Evolutionary conservation across 2,113 vertebrate genomes (phyloP), one percentile per base, ranked within the genome.

Genomic region (Megaceryle torquata): DNA sequence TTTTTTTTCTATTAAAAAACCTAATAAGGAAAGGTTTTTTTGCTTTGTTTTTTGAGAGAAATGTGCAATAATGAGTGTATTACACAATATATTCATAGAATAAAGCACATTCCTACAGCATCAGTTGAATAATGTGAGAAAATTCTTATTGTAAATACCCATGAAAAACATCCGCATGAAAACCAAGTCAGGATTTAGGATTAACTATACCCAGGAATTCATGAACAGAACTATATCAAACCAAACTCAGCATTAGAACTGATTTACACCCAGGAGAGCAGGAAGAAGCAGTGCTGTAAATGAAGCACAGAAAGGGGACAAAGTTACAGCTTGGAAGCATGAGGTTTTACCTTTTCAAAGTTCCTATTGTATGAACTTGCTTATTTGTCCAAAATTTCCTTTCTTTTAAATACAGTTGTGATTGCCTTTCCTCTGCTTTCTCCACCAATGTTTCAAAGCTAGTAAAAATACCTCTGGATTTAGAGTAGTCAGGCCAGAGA

Each of bases 351-450:
- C 15, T 74, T 5, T 50, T 75, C 28, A 7, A 59, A 67, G 15
- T 48, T 43, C 3, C 8, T 37, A 0, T 9, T n/a, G 11, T 18
- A 4, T 13, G 17, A 87, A 67, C 12, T 71, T 0, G 0, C 16
- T 79, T 44, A 20, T 44, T 84, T 89, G 31, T 24, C 12, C 39
- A 68, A 56, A 69, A 17, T 31, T 60, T 24, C 5, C 24, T 77
- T 76, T 78, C 3, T 53, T 75, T 79, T 10, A 60, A 69, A 26
- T 10, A 21, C 24, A 48, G 1, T 6, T 56, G 35, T 41, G 6
- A 50, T 68, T 44, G 4, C 19, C 4, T 10, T 56, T 67, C 24
- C 8, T 56, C 10, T 37, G 15, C 7, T 37, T 92, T 69, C 15
- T 72, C 39, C 19, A 41, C 11, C 11, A 83, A 4, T 13, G 13